These are phyloP conservation scores for Himalopsyche kuldschensis DNA, from an alignment of 2,888 invertebrate genomes.

Conservation along the genomic window DNA sequence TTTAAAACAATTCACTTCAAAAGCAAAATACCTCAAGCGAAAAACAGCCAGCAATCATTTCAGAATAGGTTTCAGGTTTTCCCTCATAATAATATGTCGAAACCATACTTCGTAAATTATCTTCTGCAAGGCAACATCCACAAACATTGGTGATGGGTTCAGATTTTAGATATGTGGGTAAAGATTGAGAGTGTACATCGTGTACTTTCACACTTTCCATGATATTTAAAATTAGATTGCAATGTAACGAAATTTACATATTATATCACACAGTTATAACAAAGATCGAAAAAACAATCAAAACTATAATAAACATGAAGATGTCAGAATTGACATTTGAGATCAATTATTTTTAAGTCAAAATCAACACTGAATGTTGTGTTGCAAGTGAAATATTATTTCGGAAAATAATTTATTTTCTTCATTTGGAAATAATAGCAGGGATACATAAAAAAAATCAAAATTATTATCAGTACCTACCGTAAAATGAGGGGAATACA, in stretches of 20 bases:
- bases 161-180: neutral
- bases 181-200: neutral
- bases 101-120: slow-evolving; percentile 11
- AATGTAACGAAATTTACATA: too few species aligned
- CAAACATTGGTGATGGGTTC: slow-evolving; percentile 3
- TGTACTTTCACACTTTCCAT: neutral
- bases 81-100: slow-evolving; percentile 25
- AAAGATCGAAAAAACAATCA: neutral
- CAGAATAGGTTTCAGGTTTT: slow-evolving; percentile 23
- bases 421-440: too few species aligned
- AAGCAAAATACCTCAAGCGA: slow-evolving; percentile 16
- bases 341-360: neutral
- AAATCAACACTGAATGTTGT: too few species aligned
- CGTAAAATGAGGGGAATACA: too few species aligned
- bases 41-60: slow-evolving; percentile 30
- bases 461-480: too few species aligned
- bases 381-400: too few species aligned
- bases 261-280: neutral
- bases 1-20: too few species aligned
- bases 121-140: slow-evolving; percentile 17
- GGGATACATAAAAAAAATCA: too few species aligned
- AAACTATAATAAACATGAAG: neutral
- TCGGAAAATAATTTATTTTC: too few species aligned
- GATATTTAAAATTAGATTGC: neutral
- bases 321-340: neutral